Conservation (phyloP, 92 coral and sea anemone species). For the Virgularia gustaviana region DNA sequence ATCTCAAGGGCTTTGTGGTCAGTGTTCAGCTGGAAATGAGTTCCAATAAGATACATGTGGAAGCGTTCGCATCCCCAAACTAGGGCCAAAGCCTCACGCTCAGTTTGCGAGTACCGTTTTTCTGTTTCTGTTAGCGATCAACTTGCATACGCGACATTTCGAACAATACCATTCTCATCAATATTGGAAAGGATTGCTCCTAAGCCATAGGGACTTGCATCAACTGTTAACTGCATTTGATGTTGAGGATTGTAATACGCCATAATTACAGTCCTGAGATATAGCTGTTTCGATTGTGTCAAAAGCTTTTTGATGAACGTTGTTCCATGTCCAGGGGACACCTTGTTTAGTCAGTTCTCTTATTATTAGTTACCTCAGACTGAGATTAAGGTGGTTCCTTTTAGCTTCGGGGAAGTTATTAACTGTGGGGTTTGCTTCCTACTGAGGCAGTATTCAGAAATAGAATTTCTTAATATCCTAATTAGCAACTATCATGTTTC, state of each 20-base stretch:
- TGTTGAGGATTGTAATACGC: not conserved
- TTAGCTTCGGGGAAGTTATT: too few species aligned
- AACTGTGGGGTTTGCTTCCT: too few species aligned
- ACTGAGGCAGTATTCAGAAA: too few species aligned
- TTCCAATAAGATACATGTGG: not conserved
- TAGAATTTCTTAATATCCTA: too few species aligned
- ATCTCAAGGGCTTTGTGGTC: conserved; percentile 16
- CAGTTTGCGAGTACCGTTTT: not conserved
- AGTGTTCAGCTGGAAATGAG: not conserved
- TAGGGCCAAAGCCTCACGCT: not conserved
- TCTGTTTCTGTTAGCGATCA: not conserved
- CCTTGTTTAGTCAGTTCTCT: too few species aligned
- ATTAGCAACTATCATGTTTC: too few species aligned
- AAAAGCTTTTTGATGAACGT: not conserved
- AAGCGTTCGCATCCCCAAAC: conserved; percentile 1
- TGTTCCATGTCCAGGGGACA: too few species aligned
- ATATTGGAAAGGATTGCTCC: not conserved
- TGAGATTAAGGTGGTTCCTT: too few species aligned
- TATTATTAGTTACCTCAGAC: too few species aligned
- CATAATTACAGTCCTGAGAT: not conserved
- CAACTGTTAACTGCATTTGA: not conserved
- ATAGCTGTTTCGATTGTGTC: not conserved
- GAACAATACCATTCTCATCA: not conserved
- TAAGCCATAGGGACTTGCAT: not conserved
- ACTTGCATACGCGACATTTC: not conserved